These are phyloP conservation scores for Drosophila algonquin DNA, from an alignment of 2,888 invertebrate species.

Conservation along the genomic window DNA sequence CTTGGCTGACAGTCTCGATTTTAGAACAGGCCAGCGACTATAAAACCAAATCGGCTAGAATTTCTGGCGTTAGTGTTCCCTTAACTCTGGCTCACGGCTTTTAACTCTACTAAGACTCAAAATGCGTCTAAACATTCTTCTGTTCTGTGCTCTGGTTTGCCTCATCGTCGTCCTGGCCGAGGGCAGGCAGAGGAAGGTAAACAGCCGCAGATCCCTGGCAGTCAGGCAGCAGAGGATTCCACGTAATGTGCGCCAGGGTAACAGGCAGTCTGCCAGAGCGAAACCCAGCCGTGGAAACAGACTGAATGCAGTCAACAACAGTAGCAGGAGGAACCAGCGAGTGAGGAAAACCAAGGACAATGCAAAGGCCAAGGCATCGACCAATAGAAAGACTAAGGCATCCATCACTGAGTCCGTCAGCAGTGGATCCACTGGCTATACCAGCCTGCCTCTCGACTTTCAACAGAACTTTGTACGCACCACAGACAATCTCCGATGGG, in stretches of 20 bases:
- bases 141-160: constrained; percentile 24
- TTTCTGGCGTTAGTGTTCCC: constrained; percentile 14
- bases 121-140: constrained; percentile 16
- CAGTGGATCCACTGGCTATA: background rate
- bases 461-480: constrained; percentile 47
- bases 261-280: constrained; percentile 1
- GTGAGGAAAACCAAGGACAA: constrained; percentile 1
- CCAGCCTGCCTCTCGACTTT: constrained; percentile 44
- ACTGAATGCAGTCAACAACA: constrained; percentile 7
- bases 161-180: constrained; percentile 22
- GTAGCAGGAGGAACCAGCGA: background rate
- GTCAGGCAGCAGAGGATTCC: background rate
- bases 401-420: background rate
- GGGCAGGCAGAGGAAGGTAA: constrained; percentile 16
- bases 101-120: background rate
- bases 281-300: background rate
- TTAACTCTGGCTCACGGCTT: background rate
- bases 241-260: background rate
- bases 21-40: constrained; percentile 2
- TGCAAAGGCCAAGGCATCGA: background rate
- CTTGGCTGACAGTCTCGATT: constrained; percentile 8
- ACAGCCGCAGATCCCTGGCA: constrained; percentile 4
- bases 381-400: background rate
- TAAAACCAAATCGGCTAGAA: constrained; percentile 15
- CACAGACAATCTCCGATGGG: constrained; percentile 20